Conservation (phyloP, 2,797 vertebrate genomes). For the Falco columbarius region DNA sequence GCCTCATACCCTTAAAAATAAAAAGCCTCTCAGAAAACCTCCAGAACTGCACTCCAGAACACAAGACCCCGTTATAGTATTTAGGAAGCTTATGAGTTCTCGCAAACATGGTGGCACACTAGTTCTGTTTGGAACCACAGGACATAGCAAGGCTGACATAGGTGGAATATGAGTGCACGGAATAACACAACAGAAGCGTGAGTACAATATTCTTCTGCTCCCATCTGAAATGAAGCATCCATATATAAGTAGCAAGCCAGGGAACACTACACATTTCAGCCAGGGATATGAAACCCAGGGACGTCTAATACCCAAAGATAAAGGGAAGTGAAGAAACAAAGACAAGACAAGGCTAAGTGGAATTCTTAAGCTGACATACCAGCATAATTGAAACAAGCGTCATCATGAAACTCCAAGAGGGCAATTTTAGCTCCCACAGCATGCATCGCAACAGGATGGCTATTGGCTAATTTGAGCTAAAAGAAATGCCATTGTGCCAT, state of each 20-base stretch:
- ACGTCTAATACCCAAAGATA: constrained; percentile 25
- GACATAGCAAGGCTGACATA: neutral
- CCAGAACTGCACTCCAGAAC: neutral
- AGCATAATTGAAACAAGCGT: constrained; percentile 35
- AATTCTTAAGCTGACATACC: constrained; percentile 43
- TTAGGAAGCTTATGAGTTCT: constrained; percentile 5
- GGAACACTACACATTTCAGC: constrained; percentile 31
- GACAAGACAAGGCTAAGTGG: constrained; percentile 22
- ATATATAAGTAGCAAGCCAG: constrained; percentile 15
- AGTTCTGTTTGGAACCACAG: neutral
- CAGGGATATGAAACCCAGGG: constrained; percentile 22
- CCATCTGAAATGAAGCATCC: neutral
- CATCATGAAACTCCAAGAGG: neutral
- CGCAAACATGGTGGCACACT: neutral
- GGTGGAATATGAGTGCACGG: neutral
- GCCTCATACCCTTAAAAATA: neutral
- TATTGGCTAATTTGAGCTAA: neutral
- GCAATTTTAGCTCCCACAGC: constrained; percentile 13
- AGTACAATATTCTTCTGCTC: neutral
- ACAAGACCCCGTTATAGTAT: neutral
- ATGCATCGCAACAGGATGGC: constrained; percentile 37
- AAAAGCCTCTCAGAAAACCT: neutral
- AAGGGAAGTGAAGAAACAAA: constrained; percentile 11
- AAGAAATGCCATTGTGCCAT: constrained; percentile 39
- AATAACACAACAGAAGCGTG: neutral